Base-by-base conservation (phyloP, 2,888 invertebrate species). In the Gandaritis pyraliata region DNA sequence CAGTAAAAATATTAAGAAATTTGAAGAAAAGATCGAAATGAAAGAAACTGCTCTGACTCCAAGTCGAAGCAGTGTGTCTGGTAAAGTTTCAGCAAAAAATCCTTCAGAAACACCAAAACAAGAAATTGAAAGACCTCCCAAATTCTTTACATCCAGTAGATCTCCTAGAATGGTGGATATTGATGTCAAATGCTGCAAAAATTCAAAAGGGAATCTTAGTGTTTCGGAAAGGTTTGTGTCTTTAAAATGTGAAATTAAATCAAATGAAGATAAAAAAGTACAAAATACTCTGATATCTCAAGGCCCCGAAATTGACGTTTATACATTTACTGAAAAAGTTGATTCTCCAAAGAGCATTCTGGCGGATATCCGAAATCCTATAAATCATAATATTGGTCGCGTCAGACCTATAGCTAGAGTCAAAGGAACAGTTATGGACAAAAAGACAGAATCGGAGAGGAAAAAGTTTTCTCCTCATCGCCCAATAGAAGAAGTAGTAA, bases 401-500 rank as follows among this genome's bases (percentile, higher is more conserved):
- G 93, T 93, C 5, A 81, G 92, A 49, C 92, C 92, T 3, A 91
- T 93, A 66, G 92, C 93, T 36, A 84, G 92, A 74, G 92, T 92
- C 0, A 92, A 92, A 75, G 93, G 92, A 8, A 93, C 92, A 49
- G 71, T 92, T 16, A 86, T 92, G 64, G 92, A 92, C 64, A 93
- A 89, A 69, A 90, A 87, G 68, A 72, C 81, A 33, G 93, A 93
- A 60, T 67, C 81, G 1, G 92, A 92, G 58, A 90, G 87, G 75
- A 90, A 90, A 74, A 91, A 90, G 66, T 89, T 87, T 73, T 88
- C 90, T 12, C 90, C 91, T 6, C 89, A 91, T 70, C 81, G 92
- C 58, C 91, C 89, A 41, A 91, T 92, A 56, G 92, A 90, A 82
- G 90, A 90, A 81, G 90, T 89, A 6, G 90, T 92, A 1, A 90